Evolutionary conservation across 2,113 vertebrate genomes (phyloP), one percentile per base, ranked within the genome.

Genomic region (Pandion haliaetus): DNA sequence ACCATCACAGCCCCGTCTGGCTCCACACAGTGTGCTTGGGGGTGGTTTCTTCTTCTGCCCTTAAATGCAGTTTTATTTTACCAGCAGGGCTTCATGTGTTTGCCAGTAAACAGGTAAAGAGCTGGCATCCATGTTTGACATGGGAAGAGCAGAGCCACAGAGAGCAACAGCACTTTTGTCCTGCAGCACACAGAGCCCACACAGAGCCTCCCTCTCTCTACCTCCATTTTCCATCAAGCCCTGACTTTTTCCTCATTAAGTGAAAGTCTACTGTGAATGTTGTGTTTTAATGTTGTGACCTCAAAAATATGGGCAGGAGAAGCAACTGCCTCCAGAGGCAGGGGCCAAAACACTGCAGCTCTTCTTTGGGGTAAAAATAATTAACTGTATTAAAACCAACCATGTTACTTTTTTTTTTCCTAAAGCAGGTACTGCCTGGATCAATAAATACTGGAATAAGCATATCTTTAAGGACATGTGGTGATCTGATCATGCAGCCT

Each of bases 201-300:
- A 2, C 0, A 0, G 36, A 88, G 5, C 28, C 47, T 77, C 13
- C 10, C 4, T 80, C 62, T 21, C 11, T 62, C 29, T 62, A 9
- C 5, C 4, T 58, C 24, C 4, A 2, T 61, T 59, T 86, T 76
- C 26, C 2, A 6, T 20, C 6, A 29, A 40, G 34, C 29, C 32
- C 23, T 36, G 18, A 23, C 16, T 42, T 72, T 92, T 90, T 82
- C 86, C 40, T 52, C 10, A 31, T 58, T 47, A 61, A 69, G 24
- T 29, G 13, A 42, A 88, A 94, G 12, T 38, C 50, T 6, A 2
- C 31, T 74, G 11, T 6, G 3, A 63, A 50, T 12, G 3, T 25
- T 73, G 9, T 8, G 2, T 47, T 88, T 91, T 66, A 52, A 50
- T 55, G 15, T 40, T 36, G 10, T 47, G 49, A 24, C 38, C 42